Evolutionary conservation across 1,140 invertebrate species (phyloP), one percentile per base, ranked within the genome.

Genomic region (Bombus haemorrhoidalis): DNA sequence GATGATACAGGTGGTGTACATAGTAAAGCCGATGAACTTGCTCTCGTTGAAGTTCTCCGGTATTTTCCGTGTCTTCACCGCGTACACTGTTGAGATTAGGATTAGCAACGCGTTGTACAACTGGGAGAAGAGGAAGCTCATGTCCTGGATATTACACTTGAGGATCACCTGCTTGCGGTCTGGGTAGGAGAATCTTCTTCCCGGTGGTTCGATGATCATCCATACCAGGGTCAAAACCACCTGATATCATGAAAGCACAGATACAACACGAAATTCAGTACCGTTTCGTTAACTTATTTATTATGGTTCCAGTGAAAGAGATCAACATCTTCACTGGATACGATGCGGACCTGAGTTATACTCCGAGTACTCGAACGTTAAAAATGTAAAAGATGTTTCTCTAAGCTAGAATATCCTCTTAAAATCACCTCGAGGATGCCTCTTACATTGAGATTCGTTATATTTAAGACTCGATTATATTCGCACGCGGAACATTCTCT

Each of bases 1-100:
- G 75, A 97, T 97, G 66, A 98, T 96, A 91, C 97, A 97, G 0
- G 97, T 97, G 9, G 97, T 97, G 93, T 98, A 98, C 97, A 97
- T 97, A 18, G 97, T 97, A 92, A 98, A 97, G 22, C 97, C 96
- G 86, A 97, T 97, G 92, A 96, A 97, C 92, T 97, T 97, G 59
- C 96, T 96, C 92, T 97, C 96, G 94, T 97, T 98, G 93, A 98
- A 98, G 87, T 97, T 97, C 90, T 97, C 97, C 1, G 97, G 97
- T 34, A 97, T 96, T 91, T 97, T 97, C 66, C 97, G 94, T 0
- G 97, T 97, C 91, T 97, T 97, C 41, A 97, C 96, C 6, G 97
- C 97, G 92, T 97, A 98, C 13, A 97, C 94, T 1, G 97, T 98
- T 88, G 97, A 97, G 66, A 97, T 95, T 5, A 97, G 93, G 80